A percentile compares a stretch with the other conserved stretches of the same genome.
Conservation (phyloP, 2,888 invertebrate species). For the Epinotia nisella region DNA sequence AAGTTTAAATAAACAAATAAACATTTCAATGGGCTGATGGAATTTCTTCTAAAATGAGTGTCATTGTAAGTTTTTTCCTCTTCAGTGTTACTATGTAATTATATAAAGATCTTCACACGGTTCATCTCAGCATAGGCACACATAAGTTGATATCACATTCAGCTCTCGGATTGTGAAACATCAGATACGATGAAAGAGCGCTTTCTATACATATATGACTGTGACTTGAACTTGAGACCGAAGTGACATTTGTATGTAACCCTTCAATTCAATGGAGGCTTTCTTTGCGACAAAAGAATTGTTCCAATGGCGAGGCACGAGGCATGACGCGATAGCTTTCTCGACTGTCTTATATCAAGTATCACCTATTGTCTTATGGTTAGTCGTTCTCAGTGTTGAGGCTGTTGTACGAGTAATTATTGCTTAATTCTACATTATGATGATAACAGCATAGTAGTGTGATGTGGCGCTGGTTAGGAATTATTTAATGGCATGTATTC, state of each 20-base stretch:
- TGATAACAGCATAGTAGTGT: slow-evolving; percentile 5
- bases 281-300: slow-evolving; percentile 41
- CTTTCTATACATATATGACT: slow-evolving; percentile 41
- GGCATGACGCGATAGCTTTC: slow-evolving; percentile 49
- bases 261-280: slow-evolving; percentile 32
- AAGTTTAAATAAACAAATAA: too few relatives aligned
- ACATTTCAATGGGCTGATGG: not conserved
- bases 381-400: not conserved
- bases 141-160: not conserved
- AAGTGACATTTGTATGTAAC: slow-evolving; percentile 37
- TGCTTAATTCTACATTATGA: slow-evolving; percentile 19
- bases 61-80: not conserved
- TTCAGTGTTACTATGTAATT: not conserved
- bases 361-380: slow-evolving; percentile 48
- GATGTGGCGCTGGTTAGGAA: not conserved
- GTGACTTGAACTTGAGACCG: slow-evolving; percentile 39
- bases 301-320: slow-evolving; percentile 27
- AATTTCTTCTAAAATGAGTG: not conserved
- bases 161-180: slow-evolving; percentile 10
- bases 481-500: not conserved
- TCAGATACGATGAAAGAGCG: slow-evolving; percentile 13
- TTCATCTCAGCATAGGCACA: not conserved
- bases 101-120: slow-evolving; percentile 10
- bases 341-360: slow-evolving; percentile 46
- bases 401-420: slow-evolving; percentile 15